Base-by-base conservation (phyloP, 2,797 vertebrate genomes). In the Poecilia picta region DNA sequence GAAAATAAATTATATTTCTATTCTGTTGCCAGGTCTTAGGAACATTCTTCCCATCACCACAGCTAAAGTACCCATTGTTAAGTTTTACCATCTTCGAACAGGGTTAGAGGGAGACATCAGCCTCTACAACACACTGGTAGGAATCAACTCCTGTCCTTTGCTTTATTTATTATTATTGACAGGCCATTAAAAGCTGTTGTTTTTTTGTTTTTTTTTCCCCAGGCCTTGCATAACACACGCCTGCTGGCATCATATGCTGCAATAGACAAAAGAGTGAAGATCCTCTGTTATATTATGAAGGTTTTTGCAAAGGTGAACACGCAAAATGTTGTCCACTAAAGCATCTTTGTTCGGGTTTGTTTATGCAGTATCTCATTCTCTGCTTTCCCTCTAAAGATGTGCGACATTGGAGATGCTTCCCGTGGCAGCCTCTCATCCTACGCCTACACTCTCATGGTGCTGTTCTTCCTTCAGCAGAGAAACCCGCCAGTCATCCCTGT, bases 211-310 rank as follows among this genome's bases (percentile, higher is more conserved):
- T 51, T 72, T 45, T 73, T 8, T 55, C 68, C 71, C 53, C 81
- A 99, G 98, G 97, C 97, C 20, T 94, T 99, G 83, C 97, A 99
- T 94, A 99, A 99, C 90, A 99, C 98, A 45, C 94, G 94, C 80
- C 96, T 99, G 66, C 93, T 99, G 23, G 97, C 96, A 70, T 96
- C 95, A 0, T 99, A 99, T 47, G 97, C 97, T 81, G 95, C 96
- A 77, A 97, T 98, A 77, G 97, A 99, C 92, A 92, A 93, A 49
- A 96, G 98, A 92, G 98, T 99, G 84, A 98, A 97, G 88, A 96
- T 97, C 59, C 95, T 99, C 76, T 98, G 98, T 91, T 99, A 99
- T n/a, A 96, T 97, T 79, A 99, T 99, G 97, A 99, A 99, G 93
- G 97, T 98, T 83, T 99, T 99, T 86, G 97, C 97, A n/a, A 99